Base-by-base conservation (phyloP, 2,888 invertebrate genomes). In the Mellilla xanthometata region DNA sequence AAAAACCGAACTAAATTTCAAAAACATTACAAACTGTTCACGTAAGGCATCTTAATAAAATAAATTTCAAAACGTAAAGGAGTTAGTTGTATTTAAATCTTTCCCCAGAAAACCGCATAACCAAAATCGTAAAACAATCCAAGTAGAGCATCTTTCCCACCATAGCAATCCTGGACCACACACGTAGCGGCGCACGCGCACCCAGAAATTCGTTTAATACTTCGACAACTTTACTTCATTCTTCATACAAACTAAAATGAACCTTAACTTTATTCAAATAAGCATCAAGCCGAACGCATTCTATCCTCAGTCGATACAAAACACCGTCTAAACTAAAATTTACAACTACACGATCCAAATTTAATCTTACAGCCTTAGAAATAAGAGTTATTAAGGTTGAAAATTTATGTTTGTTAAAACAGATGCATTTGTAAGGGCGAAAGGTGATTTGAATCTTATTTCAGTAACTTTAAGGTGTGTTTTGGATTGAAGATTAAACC, bases 121-220 rank as follows among this genome's bases (percentile, higher is more conserved):
- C 15, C 15, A 1, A 3, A 19, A 19, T 5, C 2, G 8, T 2
- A 56, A 49, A 40, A 56, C 31, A 13, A 39, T 10, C 35, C 19
- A 55, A 56, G 58, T 62, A 55, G 60, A 72, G 68, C 60, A 48
- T 31, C 28, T 54, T 61, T 39, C 56, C 40, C 11, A 38, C 9
- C 60, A 34, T 43, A 1, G 44, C 15, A 45, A 39, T 44, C 30
- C 28, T 24, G 39, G 72, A 72, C 72, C 72, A 72, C 74, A 72
- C 72, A 71, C 68, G 64, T 47, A 31, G 69, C 49, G 22, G 35
- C 58, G 61, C 62, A 53, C 58, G 57, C 55, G 62, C 56, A 55
- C 54, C 56, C 60, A 56, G 58, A 65, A 58, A 68, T 66, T 65
- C 68, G 69, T 61, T 65, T 65, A 65, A 68, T 62, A 60, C 55